A percentile compares a stretch with the other conserved stretches of the same genome.
Evolutionary conservation across 2,113 vertebrate genomes (phyloP).

Genomic region (Nycticryphes semicollaris): DNA sequence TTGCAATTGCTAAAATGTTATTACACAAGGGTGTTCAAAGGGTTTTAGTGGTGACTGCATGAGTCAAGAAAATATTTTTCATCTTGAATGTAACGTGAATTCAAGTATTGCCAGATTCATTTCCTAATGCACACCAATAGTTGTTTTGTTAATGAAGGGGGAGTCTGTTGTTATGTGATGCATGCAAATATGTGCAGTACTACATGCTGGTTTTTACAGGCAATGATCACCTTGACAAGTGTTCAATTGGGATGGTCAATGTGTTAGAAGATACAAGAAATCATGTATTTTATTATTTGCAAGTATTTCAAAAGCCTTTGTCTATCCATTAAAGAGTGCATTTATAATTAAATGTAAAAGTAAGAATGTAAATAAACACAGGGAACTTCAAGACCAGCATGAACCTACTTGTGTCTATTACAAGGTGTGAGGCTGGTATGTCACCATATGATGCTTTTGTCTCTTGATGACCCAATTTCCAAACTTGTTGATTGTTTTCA

Average conservation of each 20-base stretch:
- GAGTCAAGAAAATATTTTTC: neutral
- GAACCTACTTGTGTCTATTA: neutral
- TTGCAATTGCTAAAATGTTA: neutral
- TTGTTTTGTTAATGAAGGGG: neutral
- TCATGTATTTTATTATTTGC: neutral
- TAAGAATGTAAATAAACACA: neutral
- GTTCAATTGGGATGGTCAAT: neutral
- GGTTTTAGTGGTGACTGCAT: neutral
- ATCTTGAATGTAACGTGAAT: neutral
- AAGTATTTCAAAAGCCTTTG: neutral
- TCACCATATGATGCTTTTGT: neutral
- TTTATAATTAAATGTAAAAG: neutral
- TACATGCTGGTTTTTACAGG: neutral
- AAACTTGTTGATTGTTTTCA: neutral
- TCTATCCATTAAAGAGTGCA: neutral
- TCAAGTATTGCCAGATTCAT: neutral
- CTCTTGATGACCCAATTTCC: neutral
- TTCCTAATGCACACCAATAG: neutral
- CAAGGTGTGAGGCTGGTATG: neutral
- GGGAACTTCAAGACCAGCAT: neutral
- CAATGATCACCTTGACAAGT: fast-evolving
- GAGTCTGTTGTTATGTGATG: neutral
- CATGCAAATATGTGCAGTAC: neutral
- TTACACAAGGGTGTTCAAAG: neutral
- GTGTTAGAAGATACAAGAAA: neutral